Conservation (phyloP, 2,888 invertebrate genomes). For the Leptopilina syphax region DNA sequence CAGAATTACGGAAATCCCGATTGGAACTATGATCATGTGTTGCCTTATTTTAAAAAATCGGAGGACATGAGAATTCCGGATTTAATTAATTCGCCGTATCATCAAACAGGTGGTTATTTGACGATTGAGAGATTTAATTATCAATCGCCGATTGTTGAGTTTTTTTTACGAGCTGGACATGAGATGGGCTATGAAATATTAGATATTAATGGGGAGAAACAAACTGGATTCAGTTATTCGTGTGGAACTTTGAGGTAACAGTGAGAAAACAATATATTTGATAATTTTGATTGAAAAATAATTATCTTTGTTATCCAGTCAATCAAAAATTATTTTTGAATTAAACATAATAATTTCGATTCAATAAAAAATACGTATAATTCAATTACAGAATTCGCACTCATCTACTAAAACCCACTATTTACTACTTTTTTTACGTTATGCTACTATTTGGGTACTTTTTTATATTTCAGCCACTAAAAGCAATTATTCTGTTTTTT, state of each 20-base stretch:
- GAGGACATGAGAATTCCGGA: constrained; percentile 87
- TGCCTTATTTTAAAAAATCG: constrained; percentile 88
- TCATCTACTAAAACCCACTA: no score
- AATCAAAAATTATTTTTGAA: no score
- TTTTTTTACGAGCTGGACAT: constrained; percentile 84
- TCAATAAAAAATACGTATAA: no score
- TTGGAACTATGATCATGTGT: constrained; percentile 87
- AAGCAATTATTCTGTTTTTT: no score
- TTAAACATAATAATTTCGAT: no score
- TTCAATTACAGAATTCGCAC: no score
- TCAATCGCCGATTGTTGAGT: constrained; percentile 83
- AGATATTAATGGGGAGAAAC: constrained; percentile 88
- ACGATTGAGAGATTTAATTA: constrained; percentile 84
- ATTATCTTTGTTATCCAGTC: no score
- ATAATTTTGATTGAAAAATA: no score
- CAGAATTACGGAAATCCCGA: constrained; percentile 85
- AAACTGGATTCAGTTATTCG: constrained; percentile 87
- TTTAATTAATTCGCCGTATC: constrained; percentile 80
- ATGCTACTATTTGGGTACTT: no score
- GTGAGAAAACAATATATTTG: no score
- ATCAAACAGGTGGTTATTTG: constrained; percentile 85
- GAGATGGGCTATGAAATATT: constrained; percentile 84
- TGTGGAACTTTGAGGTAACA: constrained; percentile 82
- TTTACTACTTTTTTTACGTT: no score
- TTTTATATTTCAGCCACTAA: no score